Percentiles rank a stretch among this genome's conserved stretches.
Evolutionary conservation across 2,888 invertebrate genomes (phyloP).

Genomic region (Sinhomidia bicolor): DNA sequence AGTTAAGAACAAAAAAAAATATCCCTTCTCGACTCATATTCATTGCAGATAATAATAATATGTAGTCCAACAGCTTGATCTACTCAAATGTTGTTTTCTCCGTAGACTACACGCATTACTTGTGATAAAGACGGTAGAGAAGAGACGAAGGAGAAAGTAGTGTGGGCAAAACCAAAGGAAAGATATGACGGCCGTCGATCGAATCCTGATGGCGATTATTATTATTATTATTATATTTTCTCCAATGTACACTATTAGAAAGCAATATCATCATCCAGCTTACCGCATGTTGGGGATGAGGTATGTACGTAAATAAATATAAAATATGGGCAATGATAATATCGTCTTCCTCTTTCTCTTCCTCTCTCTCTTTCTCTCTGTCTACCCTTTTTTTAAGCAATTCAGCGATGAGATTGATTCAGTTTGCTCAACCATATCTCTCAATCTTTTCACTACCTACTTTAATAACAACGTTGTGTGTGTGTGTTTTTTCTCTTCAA

Average conservation of each 20-base stretch:
- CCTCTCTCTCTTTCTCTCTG: no score
- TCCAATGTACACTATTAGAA: background rate
- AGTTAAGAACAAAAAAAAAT: background rate
- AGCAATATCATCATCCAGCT: no score
- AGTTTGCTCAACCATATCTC: slow-evolving; percentile 59
- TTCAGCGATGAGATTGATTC: slow-evolving; percentile 60
- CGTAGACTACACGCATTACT: background rate
- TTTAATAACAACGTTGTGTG: background rate
- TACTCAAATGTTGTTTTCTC: background rate
- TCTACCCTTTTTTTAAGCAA: background rate
- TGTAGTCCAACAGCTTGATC: background rate
- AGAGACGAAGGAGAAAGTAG: background rate
- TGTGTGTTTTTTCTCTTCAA: background rate
- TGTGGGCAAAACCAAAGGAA: background rate
- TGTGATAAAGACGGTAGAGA: slow-evolving; percentile 6
- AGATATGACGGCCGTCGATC: background rate
- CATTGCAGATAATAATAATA: background rate
- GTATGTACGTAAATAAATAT: background rate
- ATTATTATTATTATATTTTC: background rate
- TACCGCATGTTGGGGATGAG: no score
- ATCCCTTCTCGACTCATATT: background rate
- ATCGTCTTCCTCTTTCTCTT: background rate
- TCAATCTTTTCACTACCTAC: slow-evolving; percentile 5
- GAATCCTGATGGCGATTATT: slow-evolving; percentile 29
- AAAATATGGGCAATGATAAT: slow-evolving; percentile 15